Conservation (phyloP, 2,113 vertebrate species). For the Bufo gargarizans region DNA sequence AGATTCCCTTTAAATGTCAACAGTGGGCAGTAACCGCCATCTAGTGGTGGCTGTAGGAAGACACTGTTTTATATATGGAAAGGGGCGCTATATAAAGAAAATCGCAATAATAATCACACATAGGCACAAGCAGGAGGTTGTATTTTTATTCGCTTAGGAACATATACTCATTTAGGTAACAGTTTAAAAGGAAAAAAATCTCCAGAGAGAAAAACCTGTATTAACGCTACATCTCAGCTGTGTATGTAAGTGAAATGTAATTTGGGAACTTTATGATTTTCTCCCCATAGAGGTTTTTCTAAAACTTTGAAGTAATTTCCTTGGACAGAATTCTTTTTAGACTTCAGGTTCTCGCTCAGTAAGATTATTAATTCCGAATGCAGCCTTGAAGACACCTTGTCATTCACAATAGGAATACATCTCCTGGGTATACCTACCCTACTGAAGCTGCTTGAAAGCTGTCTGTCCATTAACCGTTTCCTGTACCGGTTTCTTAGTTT, state of each 20-base stretch:
- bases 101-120: neutral
- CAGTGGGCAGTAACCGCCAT: neutral
- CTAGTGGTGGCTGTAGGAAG: neutral
- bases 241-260: constrained; percentile 26
- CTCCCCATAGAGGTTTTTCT: constrained; percentile 22
- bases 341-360: constrained; percentile 27
- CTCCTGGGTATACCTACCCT: constrained; percentile 1
- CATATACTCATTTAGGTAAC: neutral
- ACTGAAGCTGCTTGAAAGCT: neutral
- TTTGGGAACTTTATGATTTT: constrained; percentile 42
- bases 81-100: neutral
- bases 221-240: constrained; percentile 11
- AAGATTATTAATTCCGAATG: constrained; percentile 52
- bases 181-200: neutral
- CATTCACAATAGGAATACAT: neutral
- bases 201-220: neutral
- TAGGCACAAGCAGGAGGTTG: neutral
- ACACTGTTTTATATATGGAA: neutral
- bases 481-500: neutral
- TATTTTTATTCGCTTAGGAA: neutral
- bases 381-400: constrained; percentile 45
- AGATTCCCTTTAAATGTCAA: too few species aligned
- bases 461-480: constrained; percentile 19
- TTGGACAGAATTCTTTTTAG: constrained; percentile 31
- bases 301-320: constrained; percentile 47